Base-by-base conservation (phyloP, 2,888 invertebrate genomes). In the Mactromeris polynyma region DNA sequence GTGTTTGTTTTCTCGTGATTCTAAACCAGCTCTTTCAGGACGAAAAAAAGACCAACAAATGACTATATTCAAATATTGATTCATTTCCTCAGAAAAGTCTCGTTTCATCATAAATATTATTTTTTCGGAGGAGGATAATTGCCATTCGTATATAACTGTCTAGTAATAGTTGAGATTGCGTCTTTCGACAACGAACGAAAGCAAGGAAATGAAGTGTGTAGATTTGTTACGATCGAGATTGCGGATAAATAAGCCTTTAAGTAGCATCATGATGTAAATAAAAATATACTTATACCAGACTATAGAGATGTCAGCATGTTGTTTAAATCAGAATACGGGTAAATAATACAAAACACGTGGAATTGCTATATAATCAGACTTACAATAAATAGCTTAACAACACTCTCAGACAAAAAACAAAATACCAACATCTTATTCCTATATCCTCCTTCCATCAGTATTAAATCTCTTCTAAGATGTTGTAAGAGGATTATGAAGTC, bases 401-500 rank as follows among this genome's bases (percentile, higher is more conserved):
- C 33, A 19, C 73, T 73, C 31, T 17, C 36, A 73, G 73, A 73
- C 36, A 33, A 17, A 73, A 36, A 33, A 33, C 31, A 33, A 33
- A 33, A 73, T 19, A 73, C 36, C 73, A 33, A 58, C 73, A 33
- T 73, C 73, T 36, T 17, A 17, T 36, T 33, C 73, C 3, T 73
- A 31, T 33, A 36, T 73, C 36, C 36, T 6, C 3, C 73, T 73
- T 33, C 33, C 36, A 73, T 33, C 36, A 33, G 26, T 73, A 73
- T 2, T 73, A 73, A 73, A 73, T 73, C 31, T 36, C 36, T 33
- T 73, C 73, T 73, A 73, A 73, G 73, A 73, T 26, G 73, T 33
- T 73, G 2, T 73, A 73, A 73, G 73, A 14, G 73, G 73, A 73
- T 73, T 73, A 73, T 36, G 73, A 19, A 36, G 36, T 33, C 2